A percentile compares a stretch with the other conserved stretches of the same genome.
phyloP scores from a whole-genome alignment of 1,140 invertebrate genomes.

The Leptinotarsa undecemlineata region DNA sequence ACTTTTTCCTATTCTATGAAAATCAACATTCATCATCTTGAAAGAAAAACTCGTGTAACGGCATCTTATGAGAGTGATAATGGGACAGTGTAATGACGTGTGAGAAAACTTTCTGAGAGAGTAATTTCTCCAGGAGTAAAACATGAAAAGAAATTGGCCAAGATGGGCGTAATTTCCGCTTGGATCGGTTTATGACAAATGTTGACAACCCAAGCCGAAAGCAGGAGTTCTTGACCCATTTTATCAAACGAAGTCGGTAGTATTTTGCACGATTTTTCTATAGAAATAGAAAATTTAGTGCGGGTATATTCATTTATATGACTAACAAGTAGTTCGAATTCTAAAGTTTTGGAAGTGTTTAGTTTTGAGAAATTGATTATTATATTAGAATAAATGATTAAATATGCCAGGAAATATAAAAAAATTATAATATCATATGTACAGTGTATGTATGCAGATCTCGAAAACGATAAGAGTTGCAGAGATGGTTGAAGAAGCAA shows the following conservation, averaged over 20 bases:
- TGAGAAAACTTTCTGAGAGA: background rate
- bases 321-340: no score
- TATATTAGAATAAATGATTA: no score
- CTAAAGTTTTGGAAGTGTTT: no score
- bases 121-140: conserved; percentile 2
- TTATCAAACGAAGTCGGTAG: background rate
- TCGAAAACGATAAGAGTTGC: no score
- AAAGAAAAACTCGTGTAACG: background rate
- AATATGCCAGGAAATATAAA: no score
- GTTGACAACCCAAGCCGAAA: background rate
- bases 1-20: background rate
- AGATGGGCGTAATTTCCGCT: conserved; percentile 4
- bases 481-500: no score
- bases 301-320: no score
- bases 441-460: no score
- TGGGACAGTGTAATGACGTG: conserved; percentile 3
- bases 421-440: no score
- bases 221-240: background rate
- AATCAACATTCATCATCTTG: background rate
- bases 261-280: no score
- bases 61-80: background rate
- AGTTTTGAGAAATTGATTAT: no score
- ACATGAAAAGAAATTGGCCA: conserved; percentile 1
- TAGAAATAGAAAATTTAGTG: no score
- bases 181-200: conserved; percentile 3